phyloP scores from a whole-genome alignment of 2,888 invertebrate species.

The Aphodius granarius region DNA sequence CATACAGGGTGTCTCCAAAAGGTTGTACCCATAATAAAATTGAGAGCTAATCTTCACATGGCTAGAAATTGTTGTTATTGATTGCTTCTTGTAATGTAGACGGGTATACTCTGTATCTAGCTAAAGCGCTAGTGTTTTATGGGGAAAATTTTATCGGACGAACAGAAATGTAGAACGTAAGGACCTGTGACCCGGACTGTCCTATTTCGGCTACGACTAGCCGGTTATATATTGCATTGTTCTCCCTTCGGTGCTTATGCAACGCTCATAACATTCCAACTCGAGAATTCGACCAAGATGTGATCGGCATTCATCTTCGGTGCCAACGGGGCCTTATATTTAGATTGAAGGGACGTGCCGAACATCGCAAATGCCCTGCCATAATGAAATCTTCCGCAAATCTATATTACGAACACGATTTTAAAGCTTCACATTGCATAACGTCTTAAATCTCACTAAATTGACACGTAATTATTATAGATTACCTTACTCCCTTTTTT shows the following conservation, averaged over 20 bases:
- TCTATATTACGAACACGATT: not conserved
- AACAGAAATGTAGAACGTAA: not conserved
- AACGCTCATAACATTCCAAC: not conserved
- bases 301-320: slow-evolving; percentile 39
- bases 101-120: too few relatives aligned
- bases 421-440: too few relatives aligned
- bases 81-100: too few relatives aligned
- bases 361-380: slow-evolving; percentile 40
- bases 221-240: not conserved
- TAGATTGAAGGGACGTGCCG: slow-evolving; percentile 42
- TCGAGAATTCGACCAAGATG: not conserved
- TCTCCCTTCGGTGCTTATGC: not conserved
- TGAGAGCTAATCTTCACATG: too few relatives aligned
- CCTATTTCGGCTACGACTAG: not conserved
- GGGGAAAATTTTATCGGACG: not conserved
- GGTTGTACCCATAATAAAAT: too few relatives aligned
- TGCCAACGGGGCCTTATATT: slow-evolving; percentile 42
- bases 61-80: too few relatives aligned
- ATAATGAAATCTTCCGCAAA: not conserved
- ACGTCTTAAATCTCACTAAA: too few relatives aligned
- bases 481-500: too few relatives aligned
- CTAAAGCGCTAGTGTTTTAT: too few relatives aligned
- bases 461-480: too few relatives aligned
- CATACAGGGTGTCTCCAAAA: too few relatives aligned
- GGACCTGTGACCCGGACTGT: not conserved